A percentile compares a stretch with the other conserved stretches of the same genome.
phyloP scores from a whole-genome alignment of 2,888 invertebrate genomes.

The Eupithecia vulgata region DNA sequence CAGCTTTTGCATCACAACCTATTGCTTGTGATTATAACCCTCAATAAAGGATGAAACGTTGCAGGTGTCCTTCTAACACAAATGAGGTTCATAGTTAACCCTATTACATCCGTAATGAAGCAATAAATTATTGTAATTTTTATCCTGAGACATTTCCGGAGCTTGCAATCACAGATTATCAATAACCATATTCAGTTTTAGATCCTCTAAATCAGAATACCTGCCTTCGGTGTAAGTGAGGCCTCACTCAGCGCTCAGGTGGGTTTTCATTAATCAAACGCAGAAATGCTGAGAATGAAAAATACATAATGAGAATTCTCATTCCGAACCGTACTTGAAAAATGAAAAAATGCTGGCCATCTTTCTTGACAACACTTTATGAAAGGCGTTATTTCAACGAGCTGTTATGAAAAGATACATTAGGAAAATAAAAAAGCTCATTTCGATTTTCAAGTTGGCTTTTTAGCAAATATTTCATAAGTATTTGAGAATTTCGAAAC shows the following conservation, averaged over 20 bases:
- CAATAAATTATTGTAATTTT: not conserved
- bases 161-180: not conserved
- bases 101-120: not conserved
- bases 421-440: constrained; percentile 16
- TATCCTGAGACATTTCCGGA: not conserved
- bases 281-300: constrained; percentile 48
- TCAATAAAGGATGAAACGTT: no score
- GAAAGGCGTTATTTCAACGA: constrained; percentile 22
- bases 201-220: not conserved
- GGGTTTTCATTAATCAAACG: constrained; percentile 55
- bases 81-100: no score
- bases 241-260: constrained; percentile 44
- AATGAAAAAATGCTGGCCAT: constrained; percentile 45
- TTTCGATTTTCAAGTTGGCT: constrained; percentile 3
- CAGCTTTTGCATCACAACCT: not conserved
- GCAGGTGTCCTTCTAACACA: no score
- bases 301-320: constrained; percentile 34
- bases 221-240: not conserved
- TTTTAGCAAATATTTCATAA: not conserved
- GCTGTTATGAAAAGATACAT: constrained; percentile 16
- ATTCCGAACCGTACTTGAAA: constrained; percentile 42
- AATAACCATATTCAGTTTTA: not conserved
- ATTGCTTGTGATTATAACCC: not conserved
- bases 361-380: constrained; percentile 50
- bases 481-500: not conserved